Evolutionary conservation across 1,140 invertebrate genomes (phyloP), one percentile per base, ranked within the genome.

Genomic region (Ladona fulva): DNA sequence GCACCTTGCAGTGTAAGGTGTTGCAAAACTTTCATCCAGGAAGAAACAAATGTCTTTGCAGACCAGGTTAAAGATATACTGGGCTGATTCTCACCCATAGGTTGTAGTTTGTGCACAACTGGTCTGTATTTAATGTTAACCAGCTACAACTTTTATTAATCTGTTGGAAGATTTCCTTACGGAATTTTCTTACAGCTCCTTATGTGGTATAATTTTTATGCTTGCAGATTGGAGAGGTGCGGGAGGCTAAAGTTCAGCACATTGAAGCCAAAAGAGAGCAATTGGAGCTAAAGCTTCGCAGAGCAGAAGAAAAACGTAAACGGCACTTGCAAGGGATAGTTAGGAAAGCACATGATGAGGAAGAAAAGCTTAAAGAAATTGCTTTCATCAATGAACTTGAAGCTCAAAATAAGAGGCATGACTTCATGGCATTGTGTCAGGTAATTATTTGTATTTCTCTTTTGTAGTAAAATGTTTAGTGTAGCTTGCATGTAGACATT

Each of bases 311-410:
- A 82, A 98, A 98, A 83, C 88, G 97, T 24, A 92, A 94, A 77
- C 89, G 93, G 81, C 88, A 92, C 83, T 84, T 94, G 29, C 86
- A 92, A 82, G 92, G 93, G 79, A 95, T 97, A 80, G 92, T 97
- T 0, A 90, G 92, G 78, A 99, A 99, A 85, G 97, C 97, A 1
- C 96, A 98, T 81, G 97, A 99, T 82, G 97, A 99, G 85, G 97
- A 98, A 80, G 95, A 96, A 74, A 99, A 99, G 85, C 87, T 97
- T 0, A 95, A 96, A 81, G 97, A 99, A 88, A 98, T 99, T 79
- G 96, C 96, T 37, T 99, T 99, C 84, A 99, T 99, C 77, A 98
- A 98, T 85, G 94, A 95, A 82, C 86, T 99, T 1, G 95, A 98
- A 83, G 96, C 96, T 0, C 95, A 98, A 86, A 98, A 98, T 84